Conservation (phyloP, 2,888 invertebrate genomes). For the Euphydryas editha region DNA sequence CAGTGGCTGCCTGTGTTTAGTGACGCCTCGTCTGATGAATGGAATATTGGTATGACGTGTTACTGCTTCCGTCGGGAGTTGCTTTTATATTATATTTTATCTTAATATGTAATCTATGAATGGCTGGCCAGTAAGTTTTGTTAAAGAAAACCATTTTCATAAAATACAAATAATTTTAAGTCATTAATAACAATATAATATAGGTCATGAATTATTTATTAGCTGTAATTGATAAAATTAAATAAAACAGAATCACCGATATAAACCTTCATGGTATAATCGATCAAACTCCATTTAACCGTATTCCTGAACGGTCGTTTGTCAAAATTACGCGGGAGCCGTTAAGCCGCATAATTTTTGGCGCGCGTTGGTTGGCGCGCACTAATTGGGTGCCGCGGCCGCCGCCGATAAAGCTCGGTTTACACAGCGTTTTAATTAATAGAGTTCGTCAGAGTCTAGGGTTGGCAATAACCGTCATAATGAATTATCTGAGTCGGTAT, state of each 20-base stretch:
- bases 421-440: slow-evolving; percentile 82
- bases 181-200: neutral
- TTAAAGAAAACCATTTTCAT: slow-evolving; percentile 7
- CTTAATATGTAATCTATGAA: slow-evolving; percentile 34
- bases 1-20: slow-evolving; percentile 76
- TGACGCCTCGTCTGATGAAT: slow-evolving; percentile 74
- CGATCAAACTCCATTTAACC: slow-evolving; percentile 52
- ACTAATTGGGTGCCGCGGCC: slow-evolving; percentile 73
- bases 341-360: slow-evolving; percentile 82
- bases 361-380: slow-evolving; percentile 63
- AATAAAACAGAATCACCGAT: slow-evolving; percentile 2
- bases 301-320: slow-evolving; percentile 70
- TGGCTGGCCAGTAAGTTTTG: slow-evolving; percentile 21
- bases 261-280: slow-evolving; percentile 25
- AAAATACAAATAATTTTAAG: neutral
- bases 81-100: slow-evolving; percentile 43
- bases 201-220: slow-evolving; percentile 7
- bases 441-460: slow-evolving; percentile 67
- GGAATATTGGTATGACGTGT: slow-evolving; percentile 67
- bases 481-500: slow-evolving; percentile 31
- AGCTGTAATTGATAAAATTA: neutral
- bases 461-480: slow-evolving; percentile 48
- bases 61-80: slow-evolving; percentile 47
- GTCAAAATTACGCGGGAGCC: slow-evolving; percentile 77
- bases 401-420: slow-evolving; percentile 78